These are phyloP conservation scores for Hippocampus abdominalis DNA, from an alignment of 2,113 vertebrate genomes.

Conservation along the genomic window DNA sequence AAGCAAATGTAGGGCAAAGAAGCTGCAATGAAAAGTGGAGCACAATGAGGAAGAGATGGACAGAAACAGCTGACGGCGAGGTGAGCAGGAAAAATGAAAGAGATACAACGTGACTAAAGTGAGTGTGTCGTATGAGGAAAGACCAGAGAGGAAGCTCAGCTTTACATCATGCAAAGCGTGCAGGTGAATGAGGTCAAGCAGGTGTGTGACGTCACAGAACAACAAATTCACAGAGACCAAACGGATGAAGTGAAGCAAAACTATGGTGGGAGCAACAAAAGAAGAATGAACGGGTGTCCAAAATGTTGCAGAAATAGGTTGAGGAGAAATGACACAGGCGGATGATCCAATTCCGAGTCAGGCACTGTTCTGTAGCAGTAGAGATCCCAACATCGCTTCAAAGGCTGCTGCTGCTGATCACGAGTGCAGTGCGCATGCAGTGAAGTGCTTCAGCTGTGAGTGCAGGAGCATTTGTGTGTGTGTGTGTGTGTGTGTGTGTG, in stretches of 20 bases:
- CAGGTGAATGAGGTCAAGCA: slow-evolving; percentile 56
- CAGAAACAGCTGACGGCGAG: slow-evolving; percentile 28
- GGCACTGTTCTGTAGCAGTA: slow-evolving; percentile 29
- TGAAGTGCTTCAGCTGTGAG: slow-evolving; percentile 35
- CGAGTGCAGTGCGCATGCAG: slow-evolving; percentile 19
- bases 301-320: slow-evolving; percentile 7
- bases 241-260: slow-evolving; percentile 21
- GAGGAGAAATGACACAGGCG: slow-evolving; percentile 10
- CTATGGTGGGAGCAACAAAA: slow-evolving; percentile 10
- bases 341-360: slow-evolving; percentile 37
- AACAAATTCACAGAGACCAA: slow-evolving; percentile 40
- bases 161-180: slow-evolving; percentile 52
- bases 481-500: no score
- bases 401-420: slow-evolving; percentile 25
- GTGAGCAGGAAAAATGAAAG: slow-evolving; percentile 16
- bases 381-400: slow-evolving; percentile 28
- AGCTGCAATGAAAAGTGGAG: slow-evolving; percentile 52
- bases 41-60: slow-evolving; percentile 45
- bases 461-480: slow-evolving; percentile 1
- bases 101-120: background rate
- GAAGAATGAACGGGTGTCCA: slow-evolving; percentile 1
- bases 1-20: slow-evolving; percentile 61
- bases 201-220: slow-evolving; percentile 48
- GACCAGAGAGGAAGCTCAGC: slow-evolving; percentile 33
- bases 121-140: background rate